phyloP scores from a whole-genome alignment of 2,888 invertebrate species.

The Torymus tubicola region DNA sequence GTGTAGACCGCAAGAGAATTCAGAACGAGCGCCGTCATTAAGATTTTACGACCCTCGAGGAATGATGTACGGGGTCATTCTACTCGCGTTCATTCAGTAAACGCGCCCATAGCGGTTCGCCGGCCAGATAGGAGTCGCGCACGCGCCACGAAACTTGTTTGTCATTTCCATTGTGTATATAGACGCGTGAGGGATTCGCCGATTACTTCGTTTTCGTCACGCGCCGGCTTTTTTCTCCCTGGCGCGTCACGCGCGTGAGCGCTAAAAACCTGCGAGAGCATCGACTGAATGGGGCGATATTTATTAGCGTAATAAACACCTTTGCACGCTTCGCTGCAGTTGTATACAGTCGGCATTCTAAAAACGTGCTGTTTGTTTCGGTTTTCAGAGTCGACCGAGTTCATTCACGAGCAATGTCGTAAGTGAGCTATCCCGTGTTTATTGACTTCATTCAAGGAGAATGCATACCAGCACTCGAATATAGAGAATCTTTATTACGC shows the following conservation, averaged over 20 bases:
- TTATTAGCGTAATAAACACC: conserved; percentile 25
- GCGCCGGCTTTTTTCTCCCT: background rate
- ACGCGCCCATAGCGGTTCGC: background rate
- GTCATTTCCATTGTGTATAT: background rate
- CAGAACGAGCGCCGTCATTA: conserved; percentile 63
- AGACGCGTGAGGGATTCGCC: conserved; percentile 10
- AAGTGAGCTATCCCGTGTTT: too few relatives aligned
- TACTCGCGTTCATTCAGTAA: conserved; percentile 64
- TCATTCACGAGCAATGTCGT: too few relatives aligned
- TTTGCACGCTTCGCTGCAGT: background rate
- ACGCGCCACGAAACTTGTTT: background rate
- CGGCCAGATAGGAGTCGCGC: too few relatives aligned
- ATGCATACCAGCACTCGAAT: too few relatives aligned
- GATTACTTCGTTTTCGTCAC: conserved; percentile 21
- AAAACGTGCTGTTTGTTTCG: too few relatives aligned
- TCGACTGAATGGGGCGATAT: conserved; percentile 3
- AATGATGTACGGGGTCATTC: conserved; percentile 67
- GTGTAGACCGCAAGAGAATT: conserved; percentile 1
- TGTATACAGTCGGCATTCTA: too few relatives aligned
- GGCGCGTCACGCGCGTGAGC: too few relatives aligned
- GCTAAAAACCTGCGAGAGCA: too few relatives aligned
- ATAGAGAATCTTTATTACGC: too few relatives aligned
- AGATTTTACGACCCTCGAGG: conserved; percentile 67
- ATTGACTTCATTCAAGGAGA: too few relatives aligned
- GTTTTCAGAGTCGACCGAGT: too few relatives aligned